phyloP scores from a whole-genome alignment of 2,888 invertebrate species.

The Leptinotarsa rubiginosa region DNA sequence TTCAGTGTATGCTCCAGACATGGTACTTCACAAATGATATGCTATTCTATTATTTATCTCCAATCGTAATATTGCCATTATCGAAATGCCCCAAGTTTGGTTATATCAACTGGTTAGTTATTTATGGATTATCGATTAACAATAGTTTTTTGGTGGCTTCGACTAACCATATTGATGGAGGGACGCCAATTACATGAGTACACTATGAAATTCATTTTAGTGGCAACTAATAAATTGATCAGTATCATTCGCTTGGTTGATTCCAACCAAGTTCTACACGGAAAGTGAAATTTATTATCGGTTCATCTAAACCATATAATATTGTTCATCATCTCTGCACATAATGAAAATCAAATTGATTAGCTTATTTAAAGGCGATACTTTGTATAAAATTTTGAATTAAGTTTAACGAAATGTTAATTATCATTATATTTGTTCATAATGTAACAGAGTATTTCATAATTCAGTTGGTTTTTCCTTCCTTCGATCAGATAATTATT shows the following conservation, averaged over 20 bases:
- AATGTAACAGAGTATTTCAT: too few species aligned
- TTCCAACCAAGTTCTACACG: not conserved
- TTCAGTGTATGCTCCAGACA: conserved; percentile 53
- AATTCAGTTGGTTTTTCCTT: too few species aligned
- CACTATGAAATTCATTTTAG: not conserved
- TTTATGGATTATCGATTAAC: conserved; percentile 58
- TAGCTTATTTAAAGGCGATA: too few species aligned
- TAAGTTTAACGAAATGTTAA: too few species aligned
- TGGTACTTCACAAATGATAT: conserved; percentile 51
- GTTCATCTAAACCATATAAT: conserved; percentile 32
- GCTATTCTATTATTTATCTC: conserved; percentile 61
- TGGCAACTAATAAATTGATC: not conserved
- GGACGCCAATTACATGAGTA: conserved; percentile 66
- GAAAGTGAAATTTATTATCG: not conserved
- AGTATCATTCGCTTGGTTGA: not conserved
- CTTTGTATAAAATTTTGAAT: too few species aligned
- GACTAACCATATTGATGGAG: conserved; percentile 57
- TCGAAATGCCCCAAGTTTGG: conserved; percentile 62
- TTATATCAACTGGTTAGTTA: conserved; percentile 53
- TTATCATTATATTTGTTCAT: too few species aligned
- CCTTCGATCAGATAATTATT: too few species aligned
- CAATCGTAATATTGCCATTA: conserved; percentile 64
- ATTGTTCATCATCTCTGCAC: too few species aligned
- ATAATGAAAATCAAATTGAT: too few species aligned
- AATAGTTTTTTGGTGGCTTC: conserved; percentile 62